phyloP scores from a whole-genome alignment of 2,888 invertebrate genomes.

The Diloba caeruleocephala region DNA sequence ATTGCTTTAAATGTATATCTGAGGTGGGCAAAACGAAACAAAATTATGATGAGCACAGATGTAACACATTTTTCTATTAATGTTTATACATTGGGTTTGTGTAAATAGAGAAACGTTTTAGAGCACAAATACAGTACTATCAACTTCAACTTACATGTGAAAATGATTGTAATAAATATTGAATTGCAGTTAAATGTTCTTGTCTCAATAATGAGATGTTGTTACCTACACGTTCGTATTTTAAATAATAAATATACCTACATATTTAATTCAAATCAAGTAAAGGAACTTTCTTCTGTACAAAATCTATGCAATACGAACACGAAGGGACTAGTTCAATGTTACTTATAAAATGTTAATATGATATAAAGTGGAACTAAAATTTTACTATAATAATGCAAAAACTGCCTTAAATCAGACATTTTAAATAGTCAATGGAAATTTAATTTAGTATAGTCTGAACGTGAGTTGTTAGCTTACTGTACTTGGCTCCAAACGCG shows the following conservation, averaged over 20 bases:
- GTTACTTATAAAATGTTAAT: conserved; percentile 16
- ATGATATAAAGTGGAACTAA: conserved; percentile 4
- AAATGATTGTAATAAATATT: conserved; percentile 17
- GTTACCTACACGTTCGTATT: conserved; percentile 3
- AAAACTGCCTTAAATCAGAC: conserved; percentile 2
- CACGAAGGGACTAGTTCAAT: conserved; percentile 44
- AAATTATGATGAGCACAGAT: conserved; percentile 83
- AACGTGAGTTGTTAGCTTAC: conserved; percentile 44
- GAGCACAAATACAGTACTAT: conserved; percentile 68
- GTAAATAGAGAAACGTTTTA: conserved; percentile 67
- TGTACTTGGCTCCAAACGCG: conserved; percentile 74
- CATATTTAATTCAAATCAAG: conserved; percentile 28
- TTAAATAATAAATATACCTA: conserved; percentile 16
- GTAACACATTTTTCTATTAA: conserved; percentile 60
- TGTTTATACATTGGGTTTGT: conserved; percentile 65
- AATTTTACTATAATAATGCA: too few species aligned
- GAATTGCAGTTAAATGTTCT: conserved; percentile 12
- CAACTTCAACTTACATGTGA: conserved; percentile 29
- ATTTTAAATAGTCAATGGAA: conserved; percentile 9
- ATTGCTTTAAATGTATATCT: conserved; percentile 49
- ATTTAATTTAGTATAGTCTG: conserved; percentile 29
- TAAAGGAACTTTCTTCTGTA: conserved; percentile 44
- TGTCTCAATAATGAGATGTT: conserved; percentile 5
- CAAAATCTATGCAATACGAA: conserved; percentile 33
- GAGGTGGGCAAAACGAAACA: conserved; percentile 55